These are phyloP conservation scores for Leguminivora glycinivorella DNA, from an alignment of 1,140 invertebrate genomes.

Conservation along the genomic window DNA sequence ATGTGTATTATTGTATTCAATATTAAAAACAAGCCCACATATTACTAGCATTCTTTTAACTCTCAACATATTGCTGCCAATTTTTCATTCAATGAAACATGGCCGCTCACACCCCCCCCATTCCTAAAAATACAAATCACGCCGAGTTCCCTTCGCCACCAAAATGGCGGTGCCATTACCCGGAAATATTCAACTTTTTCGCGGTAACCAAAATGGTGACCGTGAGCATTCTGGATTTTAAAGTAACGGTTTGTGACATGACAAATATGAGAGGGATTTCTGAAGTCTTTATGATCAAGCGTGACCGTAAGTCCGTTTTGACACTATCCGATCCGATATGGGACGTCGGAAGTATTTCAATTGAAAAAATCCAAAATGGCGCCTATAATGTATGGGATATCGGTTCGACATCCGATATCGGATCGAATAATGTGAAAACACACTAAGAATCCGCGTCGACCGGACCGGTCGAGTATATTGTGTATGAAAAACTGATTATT, in stretches of 20 bases:
- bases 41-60: neutral
- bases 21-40: neutral
- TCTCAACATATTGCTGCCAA: neutral
- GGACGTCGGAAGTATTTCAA: too few species aligned
- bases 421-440: too few species aligned
- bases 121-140: slow-evolving; percentile 11
- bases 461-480: too few species aligned
- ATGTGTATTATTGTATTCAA: neutral
- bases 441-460: too few species aligned
- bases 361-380: too few species aligned
- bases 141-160: neutral
- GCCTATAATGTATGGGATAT: too few species aligned
- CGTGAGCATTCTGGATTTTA: neutral
- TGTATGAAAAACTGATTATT: too few species aligned
- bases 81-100: neutral
- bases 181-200: slow-evolving; percentile 4
- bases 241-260: neutral
- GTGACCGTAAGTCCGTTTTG: too few species aligned
- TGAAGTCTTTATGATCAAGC: neutral
- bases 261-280: neutral
- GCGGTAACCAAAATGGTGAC: neutral
- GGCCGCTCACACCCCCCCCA: neutral
- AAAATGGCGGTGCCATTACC: neutral
- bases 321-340: too few species aligned
- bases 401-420: too few species aligned